Conservation (phyloP, 2,113 vertebrate genomes). For the Rhea americana region DNA sequence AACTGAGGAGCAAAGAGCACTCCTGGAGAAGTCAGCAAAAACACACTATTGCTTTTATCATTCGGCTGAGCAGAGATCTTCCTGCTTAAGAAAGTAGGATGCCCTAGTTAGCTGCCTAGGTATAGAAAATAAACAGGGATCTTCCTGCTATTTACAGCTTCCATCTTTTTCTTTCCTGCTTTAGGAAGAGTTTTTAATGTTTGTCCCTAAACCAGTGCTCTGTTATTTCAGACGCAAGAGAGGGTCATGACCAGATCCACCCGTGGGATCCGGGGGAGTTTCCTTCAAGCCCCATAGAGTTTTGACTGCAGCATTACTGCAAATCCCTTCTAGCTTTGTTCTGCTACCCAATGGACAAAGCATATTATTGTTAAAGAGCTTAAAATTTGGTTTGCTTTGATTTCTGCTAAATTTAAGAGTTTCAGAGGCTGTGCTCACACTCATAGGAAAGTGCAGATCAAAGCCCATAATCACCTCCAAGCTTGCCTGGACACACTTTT, state of each 20-base stretch:
- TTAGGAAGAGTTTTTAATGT: not conserved
- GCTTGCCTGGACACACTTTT: not conserved
- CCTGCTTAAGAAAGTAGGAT: constrained; percentile 28
- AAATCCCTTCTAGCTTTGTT: constrained; percentile 52
- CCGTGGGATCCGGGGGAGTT: not conserved
- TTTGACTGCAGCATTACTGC: rapidly evolving
- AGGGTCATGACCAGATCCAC: not conserved
- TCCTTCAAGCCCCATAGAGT: not conserved
- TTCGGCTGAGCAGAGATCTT: constrained; percentile 14
- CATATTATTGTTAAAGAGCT: constrained; percentile 49
- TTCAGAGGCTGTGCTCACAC: constrained; percentile 38
- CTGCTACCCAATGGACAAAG: constrained; percentile 24
- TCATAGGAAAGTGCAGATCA: constrained; percentile 63
- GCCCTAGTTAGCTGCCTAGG: constrained; percentile 59
- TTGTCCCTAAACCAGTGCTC: not conserved
- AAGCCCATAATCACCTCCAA: constrained; percentile 48
- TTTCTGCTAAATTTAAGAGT: constrained; percentile 42
- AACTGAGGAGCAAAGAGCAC: not conserved
- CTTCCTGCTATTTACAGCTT: constrained; percentile 20
- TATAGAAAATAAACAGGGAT: constrained; percentile 19
- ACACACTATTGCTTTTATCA: not conserved
- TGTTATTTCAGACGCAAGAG: not conserved
- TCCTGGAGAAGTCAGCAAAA: not conserved
- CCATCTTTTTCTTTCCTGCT: not conserved
- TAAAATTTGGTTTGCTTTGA: constrained; percentile 64